Percentiles rank a stretch among this genome's conserved stretches.
These are phyloP conservation scores for Drosophila pandora DNA, from an alignment of 1,140 invertebrate genomes.

Conservation along the genomic window DNA sequence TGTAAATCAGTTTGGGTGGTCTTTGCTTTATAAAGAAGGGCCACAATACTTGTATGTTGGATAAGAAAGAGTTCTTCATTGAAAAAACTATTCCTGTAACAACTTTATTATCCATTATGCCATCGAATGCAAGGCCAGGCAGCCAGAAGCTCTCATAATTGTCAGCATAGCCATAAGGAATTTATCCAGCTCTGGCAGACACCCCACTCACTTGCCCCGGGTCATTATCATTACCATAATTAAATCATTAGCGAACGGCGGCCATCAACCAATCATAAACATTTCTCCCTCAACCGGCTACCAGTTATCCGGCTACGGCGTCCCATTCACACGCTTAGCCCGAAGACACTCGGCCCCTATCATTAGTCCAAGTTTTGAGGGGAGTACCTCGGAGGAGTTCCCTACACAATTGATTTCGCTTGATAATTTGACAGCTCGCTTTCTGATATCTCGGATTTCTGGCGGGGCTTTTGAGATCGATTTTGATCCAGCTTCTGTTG, in stretches of 20 bases:
- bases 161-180: conserved; percentile 7
- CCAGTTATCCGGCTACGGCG: no score
- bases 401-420: conserved; percentile 67
- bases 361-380: conserved; percentile 60
- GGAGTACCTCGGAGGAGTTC: conserved; percentile 40
- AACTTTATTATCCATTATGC: neutral
- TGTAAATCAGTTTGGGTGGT: neutral
- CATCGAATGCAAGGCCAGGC: neutral
- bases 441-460: conserved; percentile 75
- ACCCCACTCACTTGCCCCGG: conserved; percentile 11
- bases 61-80: neutral
- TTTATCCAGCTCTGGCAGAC: neutral
- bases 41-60: no score
- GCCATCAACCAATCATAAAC: conserved; percentile 28
- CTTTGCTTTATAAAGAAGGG: neutral
- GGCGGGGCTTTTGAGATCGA: conserved; percentile 30
- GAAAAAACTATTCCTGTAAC: neutral
- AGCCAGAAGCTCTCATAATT: neutral
- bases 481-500: conserved; percentile 36
- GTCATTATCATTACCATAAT: conserved; percentile 71
- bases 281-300: conserved; percentile 14
- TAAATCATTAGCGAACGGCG: conserved; percentile 70
- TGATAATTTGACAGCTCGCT: conserved; percentile 75
- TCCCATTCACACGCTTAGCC: conserved; percentile 30
- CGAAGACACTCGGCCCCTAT: conserved; percentile 55